Evolutionary conservation across 2,888 invertebrate species (phyloP), one percentile per base, ranked within the genome.

Genomic region (Yponomeuta plumbellus): DNA sequence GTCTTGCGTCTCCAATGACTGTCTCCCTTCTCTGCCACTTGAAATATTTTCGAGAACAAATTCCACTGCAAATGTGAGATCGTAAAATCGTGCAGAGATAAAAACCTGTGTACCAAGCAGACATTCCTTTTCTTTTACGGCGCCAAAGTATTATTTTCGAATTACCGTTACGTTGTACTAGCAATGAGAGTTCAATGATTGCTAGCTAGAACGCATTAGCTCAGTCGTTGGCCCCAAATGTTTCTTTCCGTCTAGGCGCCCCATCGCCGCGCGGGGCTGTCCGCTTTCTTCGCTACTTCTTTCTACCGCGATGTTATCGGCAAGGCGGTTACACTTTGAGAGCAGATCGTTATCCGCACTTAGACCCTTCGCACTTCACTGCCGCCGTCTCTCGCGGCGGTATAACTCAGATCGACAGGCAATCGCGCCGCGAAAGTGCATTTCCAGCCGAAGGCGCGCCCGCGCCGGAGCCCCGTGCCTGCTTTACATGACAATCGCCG

Each of bases 401-500:
- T 82, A 84, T 85, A 86, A 86, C 84, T 83, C 77, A 79, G 79
- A 84, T 88, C 83, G 86, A 85, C 85, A 84, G 83, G 83, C 86
- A 85, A 88, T 89, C 86, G 83, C 74, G 85, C 83, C 80, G 80
- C 77, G 82, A 86, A 88, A 90, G 89, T 89, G 89, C 88, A 90
- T 86, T 91, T 89, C 84, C 82, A 79, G 88, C 90, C 87, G 72
- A 80, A 79, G 88, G 88, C 86, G 77, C 77, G 76, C 75, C 76
- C 77, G 78, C 76, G 78, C 75, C 79, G 77, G 76, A 75, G 77
- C 76, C 79, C 79, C 79, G 78, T 71, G 79, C 74, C 80, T 81
- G 83, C 81, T 88, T 87, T 86, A 88, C 87, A 88, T 88, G 86
- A 88, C 88, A 88, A 89, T 88, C 85, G 85, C 82, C 72, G 81